These are phyloP conservation scores for Acropora yongei DNA, from an alignment of 64 coral and sea anemone species.

Conservation along the genomic window DNA sequence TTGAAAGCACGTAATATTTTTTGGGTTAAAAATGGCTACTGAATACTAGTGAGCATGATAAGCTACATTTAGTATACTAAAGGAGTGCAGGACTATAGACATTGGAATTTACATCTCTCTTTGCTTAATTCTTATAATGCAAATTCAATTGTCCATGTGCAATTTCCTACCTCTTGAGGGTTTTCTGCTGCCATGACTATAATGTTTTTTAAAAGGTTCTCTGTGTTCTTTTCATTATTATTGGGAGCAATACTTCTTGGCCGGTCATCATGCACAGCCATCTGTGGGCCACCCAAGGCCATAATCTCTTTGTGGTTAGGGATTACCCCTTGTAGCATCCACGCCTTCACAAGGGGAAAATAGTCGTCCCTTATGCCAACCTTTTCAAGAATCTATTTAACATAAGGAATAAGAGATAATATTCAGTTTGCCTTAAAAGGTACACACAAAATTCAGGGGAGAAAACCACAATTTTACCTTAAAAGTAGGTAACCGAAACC, in stretches of 20 bases:
- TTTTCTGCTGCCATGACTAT: not conserved
- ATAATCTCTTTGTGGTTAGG: not conserved
- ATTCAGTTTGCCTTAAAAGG: not conserved
- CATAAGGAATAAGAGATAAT: not conserved
- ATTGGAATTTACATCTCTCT: not conserved
- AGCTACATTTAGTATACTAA: not conserved
- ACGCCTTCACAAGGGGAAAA: not conserved
- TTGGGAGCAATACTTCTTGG: not conserved
- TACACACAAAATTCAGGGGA: not conserved
- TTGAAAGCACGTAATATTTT: not conserved
- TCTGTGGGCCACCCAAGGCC: not conserved
- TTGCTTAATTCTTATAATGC: not conserved
- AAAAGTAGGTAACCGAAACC: too few species aligned
- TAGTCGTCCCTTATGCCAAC: not conserved
- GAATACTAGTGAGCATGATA: not conserved
- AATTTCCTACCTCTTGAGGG: not conserved
- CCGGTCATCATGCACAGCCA: not conserved
- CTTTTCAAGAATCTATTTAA: conserved; percentile 10
- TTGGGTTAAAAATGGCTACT: not conserved
- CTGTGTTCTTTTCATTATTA: not conserved
- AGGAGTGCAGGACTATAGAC: not conserved
- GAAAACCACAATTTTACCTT: too few species aligned
- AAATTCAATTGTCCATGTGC: not conserved
- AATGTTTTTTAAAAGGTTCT: not conserved
- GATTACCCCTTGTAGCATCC: not conserved